Evolutionary conservation across 2,797 vertebrate species (phyloP).

Genomic region (Takifugu ocellatus): DNA sequence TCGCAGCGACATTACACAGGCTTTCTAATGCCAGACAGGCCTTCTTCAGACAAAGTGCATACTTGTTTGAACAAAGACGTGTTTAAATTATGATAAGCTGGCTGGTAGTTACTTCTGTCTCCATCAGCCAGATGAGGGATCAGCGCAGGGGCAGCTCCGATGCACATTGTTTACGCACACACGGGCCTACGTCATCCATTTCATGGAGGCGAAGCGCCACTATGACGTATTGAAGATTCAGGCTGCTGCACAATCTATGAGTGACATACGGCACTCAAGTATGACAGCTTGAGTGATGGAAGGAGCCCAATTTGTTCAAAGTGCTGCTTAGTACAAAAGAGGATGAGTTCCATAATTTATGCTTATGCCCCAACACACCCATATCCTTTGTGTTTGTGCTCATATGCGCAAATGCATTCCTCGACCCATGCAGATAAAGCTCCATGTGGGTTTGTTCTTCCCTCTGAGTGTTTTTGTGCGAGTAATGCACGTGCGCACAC

Average conservation of each 20-base stretch:
- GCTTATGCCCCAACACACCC: not conserved
- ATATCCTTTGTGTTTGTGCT: not conserved
- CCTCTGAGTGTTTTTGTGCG: not conserved
- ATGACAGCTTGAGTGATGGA: conserved; percentile 12
- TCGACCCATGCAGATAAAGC: not conserved
- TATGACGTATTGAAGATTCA: not conserved
- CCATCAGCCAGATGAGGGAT: too few relatives aligned
- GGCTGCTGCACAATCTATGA: not conserved
- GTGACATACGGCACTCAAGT: not conserved
- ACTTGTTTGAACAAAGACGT: conserved; percentile 26
- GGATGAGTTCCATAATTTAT: conserved; percentile 20
- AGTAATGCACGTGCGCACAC: conserved; percentile 20
- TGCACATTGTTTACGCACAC: too few relatives aligned
- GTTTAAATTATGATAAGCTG: conserved; percentile 50
- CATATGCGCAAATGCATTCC: not conserved
- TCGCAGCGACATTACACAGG: too few relatives aligned
- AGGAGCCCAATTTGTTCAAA: conserved; percentile 19
- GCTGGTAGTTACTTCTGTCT: too few relatives aligned
- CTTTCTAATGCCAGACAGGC: conserved; percentile 52
- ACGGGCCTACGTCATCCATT: not conserved
- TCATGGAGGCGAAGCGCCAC: not conserved
- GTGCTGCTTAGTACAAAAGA: not conserved
- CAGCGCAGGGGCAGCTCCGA: too few relatives aligned
- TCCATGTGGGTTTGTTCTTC: conserved; percentile 6
- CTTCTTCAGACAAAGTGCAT: conserved; percentile 62